These are phyloP conservation scores for Vollenhovia emeryi DNA, from an alignment of 1,140 invertebrate genomes.

Conservation along the genomic window DNA sequence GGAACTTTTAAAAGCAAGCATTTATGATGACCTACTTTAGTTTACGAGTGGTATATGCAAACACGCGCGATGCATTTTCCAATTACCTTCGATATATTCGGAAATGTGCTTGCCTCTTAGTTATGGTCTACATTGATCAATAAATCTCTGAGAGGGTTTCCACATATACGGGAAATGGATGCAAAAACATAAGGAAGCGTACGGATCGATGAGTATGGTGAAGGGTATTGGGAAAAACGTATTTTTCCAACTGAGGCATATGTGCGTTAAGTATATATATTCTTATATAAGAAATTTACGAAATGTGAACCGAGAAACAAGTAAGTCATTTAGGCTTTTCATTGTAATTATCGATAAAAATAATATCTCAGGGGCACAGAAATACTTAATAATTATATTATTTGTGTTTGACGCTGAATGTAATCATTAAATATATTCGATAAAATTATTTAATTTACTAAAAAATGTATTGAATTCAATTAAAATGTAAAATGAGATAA, in stretches of 20 bases:
- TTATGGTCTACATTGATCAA: slow-evolving; percentile 21
- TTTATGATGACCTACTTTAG: slow-evolving; percentile 44
- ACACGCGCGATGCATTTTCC: slow-evolving; percentile 49
- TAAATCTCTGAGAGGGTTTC: slow-evolving; percentile 14
- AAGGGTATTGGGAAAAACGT: background rate
- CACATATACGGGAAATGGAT: background rate
- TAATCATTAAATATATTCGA: background rate
- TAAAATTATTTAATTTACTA: background rate
- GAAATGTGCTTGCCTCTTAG: slow-evolving; percentile 18
- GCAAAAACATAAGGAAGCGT: background rate
- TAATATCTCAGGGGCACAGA: background rate
- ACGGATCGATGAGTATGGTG: background rate
- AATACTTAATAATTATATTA: background rate
- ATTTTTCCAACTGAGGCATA: background rate
- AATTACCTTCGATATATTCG: slow-evolving; percentile 46
- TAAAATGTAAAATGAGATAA: background rate
- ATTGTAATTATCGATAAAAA: background rate
- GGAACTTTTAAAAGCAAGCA: slow-evolving; percentile 31
- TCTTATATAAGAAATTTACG: background rate
- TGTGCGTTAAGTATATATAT: background rate
- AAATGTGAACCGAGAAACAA: background rate
- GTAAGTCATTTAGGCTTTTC: background rate
- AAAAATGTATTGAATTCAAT: background rate
- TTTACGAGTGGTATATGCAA: slow-evolving; percentile 20
- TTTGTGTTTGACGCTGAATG: background rate